Evolutionary conservation across 1,140 invertebrate species (phyloP).

Genomic region (Tetramorium alpestre): DNA sequence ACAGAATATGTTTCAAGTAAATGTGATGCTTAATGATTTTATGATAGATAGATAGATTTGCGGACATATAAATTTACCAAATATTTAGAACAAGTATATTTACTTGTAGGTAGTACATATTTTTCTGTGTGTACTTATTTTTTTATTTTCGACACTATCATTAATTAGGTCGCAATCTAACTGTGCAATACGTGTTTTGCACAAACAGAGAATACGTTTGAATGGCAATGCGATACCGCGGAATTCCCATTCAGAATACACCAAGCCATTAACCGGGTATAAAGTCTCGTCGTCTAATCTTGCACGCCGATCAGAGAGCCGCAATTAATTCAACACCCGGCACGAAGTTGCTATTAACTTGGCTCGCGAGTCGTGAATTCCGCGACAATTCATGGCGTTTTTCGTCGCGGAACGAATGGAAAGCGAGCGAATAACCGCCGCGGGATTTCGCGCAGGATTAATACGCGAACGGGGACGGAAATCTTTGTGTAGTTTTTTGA

Average conservation of each 20-base stretch:
- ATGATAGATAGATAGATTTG: too few species aligned
- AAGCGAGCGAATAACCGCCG: background rate
- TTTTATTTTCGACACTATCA: background rate
- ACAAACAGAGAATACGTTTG: background rate
- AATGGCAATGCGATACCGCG: constrained; percentile 29
- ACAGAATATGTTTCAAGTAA: too few species aligned
- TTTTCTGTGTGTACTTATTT: background rate
- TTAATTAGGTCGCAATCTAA: constrained; percentile 4
- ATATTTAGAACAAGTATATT: too few species aligned
- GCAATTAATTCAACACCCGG: constrained; percentile 46
- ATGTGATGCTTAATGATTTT: too few species aligned
- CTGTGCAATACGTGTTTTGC: background rate
- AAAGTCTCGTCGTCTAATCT: constrained; percentile 28
- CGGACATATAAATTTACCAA: too few species aligned
- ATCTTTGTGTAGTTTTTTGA: background rate
- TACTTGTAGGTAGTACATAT: too few species aligned
- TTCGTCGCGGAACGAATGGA: background rate
- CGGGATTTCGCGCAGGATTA: background rate
- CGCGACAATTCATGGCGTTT: background rate
- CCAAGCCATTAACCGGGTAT: background rate
- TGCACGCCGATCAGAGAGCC: background rate
- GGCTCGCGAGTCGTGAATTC: constrained; percentile 37
- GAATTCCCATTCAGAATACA: constrained; percentile 37
- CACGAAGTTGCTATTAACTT: constrained; percentile 26
- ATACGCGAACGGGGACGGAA: constrained; percentile 16